Percentiles rank a stretch among this genome's conserved stretches.
Conservation (phyloP, 2,113 vertebrate species). For the Ondatra zibethicus region DNA sequence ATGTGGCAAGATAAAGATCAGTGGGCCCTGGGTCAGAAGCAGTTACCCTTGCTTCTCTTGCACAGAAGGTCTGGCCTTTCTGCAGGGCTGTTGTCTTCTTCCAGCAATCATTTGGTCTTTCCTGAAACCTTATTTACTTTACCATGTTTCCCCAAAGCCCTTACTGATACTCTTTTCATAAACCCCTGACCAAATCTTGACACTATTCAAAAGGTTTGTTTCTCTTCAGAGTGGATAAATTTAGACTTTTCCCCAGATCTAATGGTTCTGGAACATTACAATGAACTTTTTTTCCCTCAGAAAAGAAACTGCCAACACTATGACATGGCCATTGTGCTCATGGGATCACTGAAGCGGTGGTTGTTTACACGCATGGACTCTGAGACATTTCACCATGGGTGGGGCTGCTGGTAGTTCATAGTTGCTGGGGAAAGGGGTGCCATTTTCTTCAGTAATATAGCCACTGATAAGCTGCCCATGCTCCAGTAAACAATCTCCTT, state of each 20-base stretch:
- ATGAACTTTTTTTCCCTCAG: background rate
- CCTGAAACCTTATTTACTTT: background rate
- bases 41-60: background rate
- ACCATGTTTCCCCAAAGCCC: background rate
- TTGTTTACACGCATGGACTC: background rate
- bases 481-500: background rate
- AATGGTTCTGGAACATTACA: background rate
- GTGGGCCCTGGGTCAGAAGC: no score
- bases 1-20: background rate
- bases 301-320: background rate
- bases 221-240: background rate
- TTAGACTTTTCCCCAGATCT: background rate
- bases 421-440: background rate
- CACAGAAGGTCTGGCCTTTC: rapidly evolving
- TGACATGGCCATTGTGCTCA: no score
- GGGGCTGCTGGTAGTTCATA: background rate
- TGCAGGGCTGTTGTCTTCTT: background rate
- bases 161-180: background rate
- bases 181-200: background rate
- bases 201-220: background rate
- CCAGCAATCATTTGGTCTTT: background rate
- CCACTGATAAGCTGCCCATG: background rate
- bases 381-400: no score
- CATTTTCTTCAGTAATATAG: background rate
- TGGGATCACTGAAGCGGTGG: background rate